Conservation (phyloP, 2,797 vertebrate species). For the Rhynchotus rufescens region DNA sequence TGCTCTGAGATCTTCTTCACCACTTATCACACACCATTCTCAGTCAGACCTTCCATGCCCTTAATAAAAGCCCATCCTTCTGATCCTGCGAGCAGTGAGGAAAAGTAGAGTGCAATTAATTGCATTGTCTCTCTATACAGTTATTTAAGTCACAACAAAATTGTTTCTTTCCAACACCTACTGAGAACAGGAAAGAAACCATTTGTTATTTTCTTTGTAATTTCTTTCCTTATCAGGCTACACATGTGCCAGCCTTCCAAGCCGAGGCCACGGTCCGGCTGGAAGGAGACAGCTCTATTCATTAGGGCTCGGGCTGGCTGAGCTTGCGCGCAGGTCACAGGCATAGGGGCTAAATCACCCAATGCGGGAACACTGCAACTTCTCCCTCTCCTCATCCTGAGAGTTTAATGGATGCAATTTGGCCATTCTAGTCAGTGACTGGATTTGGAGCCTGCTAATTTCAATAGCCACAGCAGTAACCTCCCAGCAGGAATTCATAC, state of each 20-base stretch:
- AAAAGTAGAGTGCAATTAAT: background rate
- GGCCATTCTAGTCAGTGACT: constrained; percentile 2
- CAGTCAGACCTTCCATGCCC: background rate
- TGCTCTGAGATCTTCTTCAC: background rate
- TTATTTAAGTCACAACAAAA: background rate
- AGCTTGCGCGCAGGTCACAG: background rate
- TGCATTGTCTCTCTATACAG: background rate
- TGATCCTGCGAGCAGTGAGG: background rate
- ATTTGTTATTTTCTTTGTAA: background rate
- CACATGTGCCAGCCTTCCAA: background rate
- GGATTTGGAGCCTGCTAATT: constrained; percentile 12
- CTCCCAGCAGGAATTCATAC: constrained; percentile 10
- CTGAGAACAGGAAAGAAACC: background rate
- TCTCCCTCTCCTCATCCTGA: background rate
- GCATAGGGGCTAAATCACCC: background rate
- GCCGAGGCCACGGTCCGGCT: background rate
- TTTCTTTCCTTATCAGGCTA: background rate
- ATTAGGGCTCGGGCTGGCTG: background rate
- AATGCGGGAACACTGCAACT: background rate
- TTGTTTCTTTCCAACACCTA: background rate
- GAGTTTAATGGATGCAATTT: background rate
- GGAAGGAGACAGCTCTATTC: background rate
- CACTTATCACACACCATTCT: background rate
- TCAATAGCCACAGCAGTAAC: constrained; percentile 2
- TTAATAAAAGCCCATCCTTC: background rate